These are phyloP conservation scores for Spea multiplicata DNA, from an alignment of 2,113 vertebrate species.

Conservation along the genomic window DNA sequence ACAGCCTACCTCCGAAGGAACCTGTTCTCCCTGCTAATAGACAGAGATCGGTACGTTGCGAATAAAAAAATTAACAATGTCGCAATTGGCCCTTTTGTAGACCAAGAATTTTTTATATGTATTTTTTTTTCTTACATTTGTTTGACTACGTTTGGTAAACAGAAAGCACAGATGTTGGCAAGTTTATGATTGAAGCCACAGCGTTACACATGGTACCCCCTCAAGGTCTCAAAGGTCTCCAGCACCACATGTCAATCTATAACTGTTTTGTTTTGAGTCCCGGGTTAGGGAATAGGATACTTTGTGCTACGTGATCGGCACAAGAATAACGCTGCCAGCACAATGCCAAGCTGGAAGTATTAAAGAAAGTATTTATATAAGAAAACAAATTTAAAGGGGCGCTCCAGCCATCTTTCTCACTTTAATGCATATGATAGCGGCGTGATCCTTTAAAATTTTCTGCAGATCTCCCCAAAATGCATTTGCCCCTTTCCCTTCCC, in stretches of 20 bases:
- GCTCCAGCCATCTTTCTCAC: no score
- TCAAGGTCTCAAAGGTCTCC: slow-evolving; percentile 7
- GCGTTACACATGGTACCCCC: not conserved
- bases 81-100: not conserved
- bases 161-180: slow-evolving; percentile 33
- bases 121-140: slow-evolving; percentile 8
- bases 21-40: not conserved
- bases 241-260: slow-evolving; percentile 31
- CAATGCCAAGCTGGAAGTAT: not conserved
- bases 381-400: no score
- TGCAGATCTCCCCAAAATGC: no score
- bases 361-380: not conserved
- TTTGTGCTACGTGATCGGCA: not conserved
- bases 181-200: not conserved
- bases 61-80: slow-evolving; percentile 6
- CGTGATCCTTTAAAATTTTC: no score
- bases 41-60: slow-evolving; percentile 3
- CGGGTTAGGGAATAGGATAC: not conserved
- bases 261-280: not conserved
- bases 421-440: no score
- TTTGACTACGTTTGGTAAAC: not conserved
- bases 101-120: not conserved
- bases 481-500: no score
- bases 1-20: not conserved
- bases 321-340: not conserved